Base-by-base conservation (phyloP, 92 coral and sea anemone genomes). In the Zoanthus sansibaricus region DNA sequence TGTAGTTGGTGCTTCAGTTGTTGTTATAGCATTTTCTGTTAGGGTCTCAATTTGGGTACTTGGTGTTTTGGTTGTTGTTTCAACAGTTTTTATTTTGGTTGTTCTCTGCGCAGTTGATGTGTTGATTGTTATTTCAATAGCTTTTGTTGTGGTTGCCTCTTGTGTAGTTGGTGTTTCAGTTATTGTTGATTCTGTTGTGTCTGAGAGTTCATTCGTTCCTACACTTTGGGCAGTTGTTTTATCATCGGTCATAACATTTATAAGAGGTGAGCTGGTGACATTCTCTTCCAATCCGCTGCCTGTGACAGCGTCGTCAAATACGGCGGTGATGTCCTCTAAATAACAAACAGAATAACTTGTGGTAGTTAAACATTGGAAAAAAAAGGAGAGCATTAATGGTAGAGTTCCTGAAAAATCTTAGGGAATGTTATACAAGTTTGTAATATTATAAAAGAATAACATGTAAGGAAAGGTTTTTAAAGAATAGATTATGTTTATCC, bases 321-420 rank as follows among this genome's bases (percentile, higher is more conserved):
- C 18, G 1, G 72, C 75, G 1, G 85, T 80, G 74, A 80, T 62
- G 58, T 80, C 85, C 85, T 80, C 85, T 80, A 37, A 9, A 9
- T 18, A 12, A 44, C 2, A 48, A 46, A 21, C 25, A 73, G 5
- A 42, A 2, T 14, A 42, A 8, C 21, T 37, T 3, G 12, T 13
- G 18, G 0, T 72, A 12, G 10, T 72, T 7, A 44, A 17, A 46
- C 1, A 11, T 13, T 72, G 15, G 18, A 5, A 37, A 59, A 20
- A 17, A 17, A 15, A 59, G 20, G 7, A 17, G 20, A 0, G 59
- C 14, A 3, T 11, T 11, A 9, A 5, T 8, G 1, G 58, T 52
- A 58, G 17, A 0, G 17, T 17, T 15, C n/a, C n/a, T 58, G 1
- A 14, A 58, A 14, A 33, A 33, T 33, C 42, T 3, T 33, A 33